Evolutionary conservation across 2,797 vertebrate species (phyloP).

Genomic region (Rhinogobio ventralis): DNA sequence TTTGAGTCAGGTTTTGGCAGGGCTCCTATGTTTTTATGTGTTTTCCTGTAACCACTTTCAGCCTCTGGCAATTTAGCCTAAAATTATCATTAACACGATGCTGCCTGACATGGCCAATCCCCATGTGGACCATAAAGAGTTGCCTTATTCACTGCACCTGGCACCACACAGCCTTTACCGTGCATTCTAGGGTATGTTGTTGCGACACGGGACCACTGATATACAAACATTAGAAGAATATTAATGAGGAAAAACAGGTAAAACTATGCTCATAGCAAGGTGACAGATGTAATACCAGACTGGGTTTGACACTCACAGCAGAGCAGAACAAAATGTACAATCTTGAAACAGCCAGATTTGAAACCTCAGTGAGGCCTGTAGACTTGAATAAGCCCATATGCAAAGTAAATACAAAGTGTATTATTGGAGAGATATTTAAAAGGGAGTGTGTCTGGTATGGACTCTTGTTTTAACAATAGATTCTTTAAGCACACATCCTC

Average conservation of each 20-base stretch:
- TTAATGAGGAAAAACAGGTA: not conserved
- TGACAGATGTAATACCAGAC: constrained; percentile 7
- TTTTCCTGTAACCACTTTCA: constrained; percentile 43
- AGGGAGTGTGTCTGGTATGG: constrained; percentile 12
- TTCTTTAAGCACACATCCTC: constrained; percentile 19
- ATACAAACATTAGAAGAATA: not conserved
- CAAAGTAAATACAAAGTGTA: constrained; percentile 31
- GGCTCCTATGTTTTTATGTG: constrained; percentile 28
- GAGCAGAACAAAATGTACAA: not conserved
- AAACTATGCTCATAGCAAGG: not conserved
- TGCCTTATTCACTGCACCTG: constrained; percentile 45
- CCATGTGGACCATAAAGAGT: constrained; percentile 23
- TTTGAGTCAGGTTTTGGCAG: constrained; percentile 21
- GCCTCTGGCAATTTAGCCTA: constrained; percentile 36
- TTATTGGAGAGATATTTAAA: constrained; percentile 18
- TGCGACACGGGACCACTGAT: not conserved
- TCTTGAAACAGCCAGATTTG: not conserved
- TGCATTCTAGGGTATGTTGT: constrained; percentile 2
- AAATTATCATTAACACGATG: constrained; percentile 42
- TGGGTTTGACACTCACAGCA: not conserved
- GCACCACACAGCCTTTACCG: constrained; percentile 18
- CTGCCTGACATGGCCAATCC: constrained; percentile 36
- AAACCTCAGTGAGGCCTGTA: not conserved
- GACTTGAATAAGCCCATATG: constrained; percentile 17
- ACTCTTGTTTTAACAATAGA: constrained; percentile 39